These are phyloP conservation scores for Leptopilina boulardi DNA, from an alignment of 1,140 invertebrate genomes.

Conservation along the genomic window DNA sequence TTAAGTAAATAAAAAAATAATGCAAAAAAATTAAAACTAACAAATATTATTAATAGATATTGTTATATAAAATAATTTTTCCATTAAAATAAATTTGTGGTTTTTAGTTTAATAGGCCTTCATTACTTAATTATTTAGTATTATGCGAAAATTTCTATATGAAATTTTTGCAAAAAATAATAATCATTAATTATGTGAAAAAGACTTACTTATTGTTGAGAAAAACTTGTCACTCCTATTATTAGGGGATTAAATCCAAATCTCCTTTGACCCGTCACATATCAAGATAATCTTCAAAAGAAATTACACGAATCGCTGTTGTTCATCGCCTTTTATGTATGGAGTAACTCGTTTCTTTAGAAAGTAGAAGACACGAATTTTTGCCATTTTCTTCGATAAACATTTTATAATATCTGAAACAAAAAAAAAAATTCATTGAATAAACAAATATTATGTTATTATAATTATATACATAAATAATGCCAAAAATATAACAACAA, in stretches of 20 bases:
- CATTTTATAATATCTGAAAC: not conserved
- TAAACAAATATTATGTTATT: too few relatives aligned
- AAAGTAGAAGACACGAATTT: not conserved
- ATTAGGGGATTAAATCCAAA: constrained; percentile 9
- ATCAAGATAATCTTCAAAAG: constrained; percentile 8
- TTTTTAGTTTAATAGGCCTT: not conserved
- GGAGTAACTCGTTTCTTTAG: not conserved
- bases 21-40: too few relatives aligned
- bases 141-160: not conserved
- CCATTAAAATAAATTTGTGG: not conserved
- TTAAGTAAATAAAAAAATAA: too few relatives aligned
- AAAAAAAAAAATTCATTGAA: not conserved
- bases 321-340: not conserved
- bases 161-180: not conserved
- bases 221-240: not conserved
- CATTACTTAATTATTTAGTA: not conserved
- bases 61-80: not conserved
- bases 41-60: not conserved
- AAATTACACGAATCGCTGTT: not conserved
- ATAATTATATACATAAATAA: too few relatives aligned
- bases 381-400: not conserved
- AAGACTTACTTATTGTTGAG: constrained; percentile 9
- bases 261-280: constrained; percentile 12
- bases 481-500: not conserved
- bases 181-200: not conserved